Evolutionary conservation across 2,888 invertebrate genomes (phyloP).

Genomic region (Drosophila mettleri): DNA sequence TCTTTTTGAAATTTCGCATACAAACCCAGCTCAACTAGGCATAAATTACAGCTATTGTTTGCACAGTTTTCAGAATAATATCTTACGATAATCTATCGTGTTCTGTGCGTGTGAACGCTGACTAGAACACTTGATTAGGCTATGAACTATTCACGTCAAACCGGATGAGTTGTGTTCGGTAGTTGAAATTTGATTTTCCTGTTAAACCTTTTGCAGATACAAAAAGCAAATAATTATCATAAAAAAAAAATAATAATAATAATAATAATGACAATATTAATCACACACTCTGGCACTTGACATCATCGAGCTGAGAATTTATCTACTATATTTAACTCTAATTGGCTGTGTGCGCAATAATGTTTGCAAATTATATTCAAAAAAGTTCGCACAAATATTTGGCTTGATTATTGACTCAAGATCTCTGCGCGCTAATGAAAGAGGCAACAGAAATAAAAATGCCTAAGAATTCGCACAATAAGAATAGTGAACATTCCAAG

Average conservation of each 20-base stretch:
- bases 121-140: constrained; percentile 1
- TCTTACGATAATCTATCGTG: constrained; percentile 1
- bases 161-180: constrained; percentile 38
- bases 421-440: constrained; percentile 25
- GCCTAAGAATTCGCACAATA: constrained; percentile 8
- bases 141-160: constrained; percentile 42
- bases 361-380: constrained; percentile 48
- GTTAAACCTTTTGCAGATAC: constrained; percentile 45
- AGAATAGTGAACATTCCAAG: constrained; percentile 11
- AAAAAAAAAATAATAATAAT: constrained; percentile 33
- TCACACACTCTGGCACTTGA: constrained; percentile 38
- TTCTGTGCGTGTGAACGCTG: constrained; percentile 25
- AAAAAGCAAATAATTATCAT: constrained; percentile 31
- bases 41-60: not conserved
- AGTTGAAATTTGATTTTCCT: constrained; percentile 18
- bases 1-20: not conserved
- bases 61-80: constrained; percentile 1
- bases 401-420: constrained; percentile 44
- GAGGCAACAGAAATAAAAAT: constrained; percentile 1
- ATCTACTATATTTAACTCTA: constrained; percentile 30
- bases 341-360: constrained; percentile 47
- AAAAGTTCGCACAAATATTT: constrained; percentile 51
- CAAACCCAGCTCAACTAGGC: not conserved
- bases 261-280: constrained; percentile 32
- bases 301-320: constrained; percentile 58